Base-by-base conservation (phyloP, 2,888 invertebrate species). In the Euplagia quadripunctaria region DNA sequence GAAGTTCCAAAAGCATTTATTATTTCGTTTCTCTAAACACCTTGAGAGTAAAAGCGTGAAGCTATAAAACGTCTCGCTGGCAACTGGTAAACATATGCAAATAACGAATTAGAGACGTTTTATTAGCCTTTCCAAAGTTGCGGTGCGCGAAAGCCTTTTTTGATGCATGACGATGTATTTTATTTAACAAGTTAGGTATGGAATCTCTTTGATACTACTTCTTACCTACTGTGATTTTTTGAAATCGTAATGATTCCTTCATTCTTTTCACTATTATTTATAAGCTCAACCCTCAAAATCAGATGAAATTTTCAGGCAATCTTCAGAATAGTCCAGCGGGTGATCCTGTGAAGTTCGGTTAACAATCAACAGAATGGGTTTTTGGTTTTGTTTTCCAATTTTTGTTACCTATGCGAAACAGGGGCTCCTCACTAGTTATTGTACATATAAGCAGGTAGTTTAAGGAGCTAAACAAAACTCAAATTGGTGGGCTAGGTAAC, bases 1-100 rank as follows among this genome's bases (percentile, higher is more conserved):
- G n/a, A 68, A 52, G 42, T 61, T 61, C 20, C 20, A 61, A 41
- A 63, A 69, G 17, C 31, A 51, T 63, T 42, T n/a, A 64, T 64
- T 70, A 31, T 46, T 43, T 46, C 63, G 17, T 66, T 61, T 65
- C 71, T 71, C n/a, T 65, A 16, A 61, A 63, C 61, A 46, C 63
- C 63, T 65, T 55, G 6, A 31, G 17, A 64, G 71, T 55, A 71
- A 72, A 64, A 72, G 68, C 68, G 68, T 72, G 51, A 68, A 68
- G 31, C n/a, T 20, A 52, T 63, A 51, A 55, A 71, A 71, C 63
- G 41, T 46, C 64, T 55, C 67, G 65, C 41, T 20, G n/a, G 43
- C 58, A 68, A 42, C 68, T 43, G 68, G 64, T 68, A 64, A 72
- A 67, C 61, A 55, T 68, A 68, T 68, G 63, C 72, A 68, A 67